Evolutionary conservation across 2,113 vertebrate genomes (phyloP).

Genomic region (Oncorhynchus nerka): DNA sequence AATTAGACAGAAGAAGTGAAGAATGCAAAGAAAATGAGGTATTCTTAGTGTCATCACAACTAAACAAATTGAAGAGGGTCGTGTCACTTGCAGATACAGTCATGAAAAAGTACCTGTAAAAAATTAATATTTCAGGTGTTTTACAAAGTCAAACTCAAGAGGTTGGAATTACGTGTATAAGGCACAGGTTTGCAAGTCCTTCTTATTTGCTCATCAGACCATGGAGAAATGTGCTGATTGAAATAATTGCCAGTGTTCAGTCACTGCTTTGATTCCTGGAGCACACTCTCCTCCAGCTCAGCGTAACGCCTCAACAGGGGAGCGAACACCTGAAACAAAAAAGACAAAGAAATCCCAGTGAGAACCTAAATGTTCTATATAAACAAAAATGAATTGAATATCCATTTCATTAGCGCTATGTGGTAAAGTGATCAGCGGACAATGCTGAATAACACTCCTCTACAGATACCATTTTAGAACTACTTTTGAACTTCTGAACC

Average conservation of each 20-base stretch:
- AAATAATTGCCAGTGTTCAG: neutral
- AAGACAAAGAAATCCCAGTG: constrained; percentile 1
- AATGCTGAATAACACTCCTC: no score
- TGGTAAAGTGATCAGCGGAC: no score
- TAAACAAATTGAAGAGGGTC: neutral
- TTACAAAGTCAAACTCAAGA: neutral
- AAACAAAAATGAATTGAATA: no score
- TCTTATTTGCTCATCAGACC: neutral
- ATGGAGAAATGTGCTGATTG: neutral
- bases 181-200: neutral
- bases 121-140: neutral
- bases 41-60: no score
- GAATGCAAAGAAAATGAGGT: no score
- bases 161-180: neutral
- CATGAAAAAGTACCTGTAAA: neutral
- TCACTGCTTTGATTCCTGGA: constrained; percentile 38
- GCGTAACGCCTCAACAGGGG: constrained; percentile 72
- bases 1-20: neutral
- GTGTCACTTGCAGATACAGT: neutral
- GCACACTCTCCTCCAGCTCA: constrained; percentile 66
- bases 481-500: no score
- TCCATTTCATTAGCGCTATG: no score
- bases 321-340: constrained; percentile 64
- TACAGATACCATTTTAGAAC: no score
- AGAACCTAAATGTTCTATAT: neutral